These are phyloP conservation scores for Silurus asotus DNA, from an alignment of 2,113 vertebrate genomes.

Conservation along the genomic window DNA sequence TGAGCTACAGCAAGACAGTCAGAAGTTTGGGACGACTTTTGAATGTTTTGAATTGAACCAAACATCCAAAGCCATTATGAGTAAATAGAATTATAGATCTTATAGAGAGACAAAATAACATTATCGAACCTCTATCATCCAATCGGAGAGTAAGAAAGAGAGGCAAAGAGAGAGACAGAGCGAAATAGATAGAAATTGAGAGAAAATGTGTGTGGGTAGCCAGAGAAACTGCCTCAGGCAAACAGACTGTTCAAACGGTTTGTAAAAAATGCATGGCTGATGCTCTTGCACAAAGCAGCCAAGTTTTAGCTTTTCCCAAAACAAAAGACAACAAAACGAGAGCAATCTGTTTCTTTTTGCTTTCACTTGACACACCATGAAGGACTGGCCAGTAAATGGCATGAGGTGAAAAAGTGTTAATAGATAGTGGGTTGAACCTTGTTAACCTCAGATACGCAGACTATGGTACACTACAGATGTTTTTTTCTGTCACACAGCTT, in stretches of 20 bases:
- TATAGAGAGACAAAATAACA: constrained; percentile 6
- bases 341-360: constrained; percentile 9
- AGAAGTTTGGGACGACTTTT: not conserved
- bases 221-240: constrained; percentile 48
- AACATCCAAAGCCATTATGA: constrained; percentile 8
- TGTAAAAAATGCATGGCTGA: constrained; percentile 61
- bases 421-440: constrained; percentile 26
- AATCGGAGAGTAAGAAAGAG: not conserved
- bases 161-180: too few species aligned
- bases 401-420: constrained; percentile 17
- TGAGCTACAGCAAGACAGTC: not conserved
- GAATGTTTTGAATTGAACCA: constrained; percentile 10
- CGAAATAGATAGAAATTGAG: too few species aligned
- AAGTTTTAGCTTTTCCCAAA: constrained; percentile 31
- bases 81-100: constrained; percentile 1
- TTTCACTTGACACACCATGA: constrained; percentile 8
- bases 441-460: not conserved
- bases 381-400: constrained; percentile 23
- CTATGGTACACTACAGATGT: constrained; percentile 3
- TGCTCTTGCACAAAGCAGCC: constrained; percentile 32
- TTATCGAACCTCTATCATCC: constrained; percentile 9
- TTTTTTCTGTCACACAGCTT: constrained; percentile 14
- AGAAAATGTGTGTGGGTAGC: constrained; percentile 23
- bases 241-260: constrained; percentile 53
- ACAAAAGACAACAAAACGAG: constrained; percentile 23